Percentiles rank a stretch among this genome's conserved stretches.
Conservation (phyloP, 2,888 invertebrate genomes). For the Torymus aiolomorphi region DNA sequence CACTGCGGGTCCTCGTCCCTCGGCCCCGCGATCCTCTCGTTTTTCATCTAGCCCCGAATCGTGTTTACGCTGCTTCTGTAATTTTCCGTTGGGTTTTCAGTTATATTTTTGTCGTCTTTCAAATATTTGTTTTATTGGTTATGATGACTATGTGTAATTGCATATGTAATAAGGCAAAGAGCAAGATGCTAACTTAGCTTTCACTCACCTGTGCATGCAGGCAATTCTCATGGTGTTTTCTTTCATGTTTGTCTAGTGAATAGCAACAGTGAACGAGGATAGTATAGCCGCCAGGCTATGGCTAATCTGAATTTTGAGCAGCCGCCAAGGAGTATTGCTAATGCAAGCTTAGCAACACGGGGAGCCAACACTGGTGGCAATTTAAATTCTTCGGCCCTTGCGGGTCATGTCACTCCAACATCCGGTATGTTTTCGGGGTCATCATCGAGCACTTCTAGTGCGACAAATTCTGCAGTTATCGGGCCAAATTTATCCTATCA, state of each 20-base stretch:
- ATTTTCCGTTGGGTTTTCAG: constrained; percentile 40
- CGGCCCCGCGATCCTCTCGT: neutral
- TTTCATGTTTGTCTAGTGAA: constrained; percentile 29
- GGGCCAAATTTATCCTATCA: constrained; percentile 71
- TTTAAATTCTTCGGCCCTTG: constrained; percentile 79
- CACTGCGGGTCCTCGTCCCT: neutral
- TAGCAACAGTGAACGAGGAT: constrained; percentile 14
- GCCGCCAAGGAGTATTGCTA: constrained; percentile 92
- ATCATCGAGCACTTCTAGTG: constrained; percentile 72
- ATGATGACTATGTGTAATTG: constrained; percentile 56
- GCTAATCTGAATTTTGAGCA: constrained; percentile 95
- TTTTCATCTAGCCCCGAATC: neutral
- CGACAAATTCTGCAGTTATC: constrained; percentile 72
- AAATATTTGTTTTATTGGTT: constrained; percentile 51
- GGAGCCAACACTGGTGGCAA: constrained; percentile 83
- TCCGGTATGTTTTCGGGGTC: constrained; percentile 80
- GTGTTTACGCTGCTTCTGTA: neutral
- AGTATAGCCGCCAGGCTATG: constrained; percentile 82
- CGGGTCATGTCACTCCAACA: constrained; percentile 87
- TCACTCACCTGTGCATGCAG: neutral
- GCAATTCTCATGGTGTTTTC: constrained; percentile 12
- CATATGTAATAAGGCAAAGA: constrained; percentile 21
- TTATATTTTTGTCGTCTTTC: constrained; percentile 34
- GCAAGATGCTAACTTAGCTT: neutral
- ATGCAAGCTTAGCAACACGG: constrained; percentile 83